Percentiles rank a stretch among this genome's conserved stretches.
Conservation (phyloP, 2,113 vertebrate species). For the Channa argus region DNA sequence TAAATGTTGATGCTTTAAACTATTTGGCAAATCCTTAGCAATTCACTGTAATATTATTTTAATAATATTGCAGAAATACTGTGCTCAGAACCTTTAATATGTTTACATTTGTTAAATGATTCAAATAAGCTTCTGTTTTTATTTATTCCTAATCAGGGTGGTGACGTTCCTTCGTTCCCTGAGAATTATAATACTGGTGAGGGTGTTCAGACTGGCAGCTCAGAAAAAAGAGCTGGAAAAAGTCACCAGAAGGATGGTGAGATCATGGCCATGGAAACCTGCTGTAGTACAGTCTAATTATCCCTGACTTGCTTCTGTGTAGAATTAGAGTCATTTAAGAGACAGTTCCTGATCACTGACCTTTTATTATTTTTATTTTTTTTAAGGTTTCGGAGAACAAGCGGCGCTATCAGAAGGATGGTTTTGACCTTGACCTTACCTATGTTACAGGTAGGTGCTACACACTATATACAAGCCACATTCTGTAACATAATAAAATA, state of each 20-base stretch:
- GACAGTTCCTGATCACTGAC: background rate
- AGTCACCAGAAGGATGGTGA: constrained; percentile 93
- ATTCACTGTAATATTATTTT: background rate
- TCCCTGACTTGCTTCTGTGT: background rate
- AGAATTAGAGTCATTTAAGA: background rate
- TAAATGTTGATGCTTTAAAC: too few relatives aligned
- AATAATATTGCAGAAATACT: too few relatives aligned
- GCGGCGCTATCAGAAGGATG: constrained; percentile 92
- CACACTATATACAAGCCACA: too few relatives aligned
- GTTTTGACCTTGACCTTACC: constrained; percentile 97
- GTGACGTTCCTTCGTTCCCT: constrained; percentile 85
- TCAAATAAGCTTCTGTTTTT: background rate
- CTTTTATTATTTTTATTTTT: background rate
- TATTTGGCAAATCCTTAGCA: too few relatives aligned
- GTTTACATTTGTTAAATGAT: background rate
- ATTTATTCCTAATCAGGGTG: constrained; percentile 77
- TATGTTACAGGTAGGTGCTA: constrained; percentile 90
- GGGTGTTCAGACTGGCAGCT: constrained; percentile 90
- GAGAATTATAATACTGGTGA: constrained; percentile 90
- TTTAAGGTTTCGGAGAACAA: constrained; percentile 95
- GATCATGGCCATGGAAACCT: constrained; percentile 1
- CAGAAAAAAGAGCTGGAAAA: constrained; percentile 91
- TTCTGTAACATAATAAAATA: too few relatives aligned
- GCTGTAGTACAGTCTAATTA: background rate
- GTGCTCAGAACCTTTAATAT: too few relatives aligned